Base-by-base conservation (phyloP, 2,797 vertebrate genomes). In the Diglossa cyanea region DNA sequence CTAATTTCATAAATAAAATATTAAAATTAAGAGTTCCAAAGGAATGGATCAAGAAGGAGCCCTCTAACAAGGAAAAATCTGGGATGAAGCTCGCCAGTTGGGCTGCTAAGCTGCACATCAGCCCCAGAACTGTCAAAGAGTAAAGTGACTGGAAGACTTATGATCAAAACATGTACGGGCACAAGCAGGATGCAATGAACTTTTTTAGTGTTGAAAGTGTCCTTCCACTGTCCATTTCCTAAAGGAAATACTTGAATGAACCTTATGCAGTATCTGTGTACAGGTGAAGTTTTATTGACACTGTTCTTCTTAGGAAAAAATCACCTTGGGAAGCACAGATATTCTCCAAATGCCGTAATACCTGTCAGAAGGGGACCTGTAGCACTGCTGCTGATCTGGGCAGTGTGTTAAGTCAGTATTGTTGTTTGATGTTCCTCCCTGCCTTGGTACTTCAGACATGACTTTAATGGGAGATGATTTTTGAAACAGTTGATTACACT, bases 181-280 rank as follows among this genome's bases (percentile, higher is more conserved):
- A 95, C 66, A 95, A 84, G 44, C 74, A 84, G 70, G 85, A 88
- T 94, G 60, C 75, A 90, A 7, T 74, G 75, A 83, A 90, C 47
- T 39, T 93, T 74, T 80, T 86, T 11, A 44, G 72, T 63, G 61
- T 77, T 86, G 66, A 75, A 97, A 96, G 94, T 96, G 95, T 87
- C 96, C 94, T 97, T 97, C 92, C 88, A 91, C 90, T 95, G 80
- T 96, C 81, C 44, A 58, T 95, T 92, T 82, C 93, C 70, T 94
- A 90, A 77, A 93, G 77, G 87, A 97, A 96, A 96, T 97, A 97
- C 97, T 97, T 97, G 97, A 97, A 97, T 95, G 82, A 94, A 95
- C 85, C 65, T 91, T 93, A 86, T 90, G 90, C 63, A 77, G 35
- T 96, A 65, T 94, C 76, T 93, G 33, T 96, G 87, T 94, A 94